Base-by-base conservation (phyloP, 2,888 invertebrate genomes). In the Drosophila birchii region DNA sequence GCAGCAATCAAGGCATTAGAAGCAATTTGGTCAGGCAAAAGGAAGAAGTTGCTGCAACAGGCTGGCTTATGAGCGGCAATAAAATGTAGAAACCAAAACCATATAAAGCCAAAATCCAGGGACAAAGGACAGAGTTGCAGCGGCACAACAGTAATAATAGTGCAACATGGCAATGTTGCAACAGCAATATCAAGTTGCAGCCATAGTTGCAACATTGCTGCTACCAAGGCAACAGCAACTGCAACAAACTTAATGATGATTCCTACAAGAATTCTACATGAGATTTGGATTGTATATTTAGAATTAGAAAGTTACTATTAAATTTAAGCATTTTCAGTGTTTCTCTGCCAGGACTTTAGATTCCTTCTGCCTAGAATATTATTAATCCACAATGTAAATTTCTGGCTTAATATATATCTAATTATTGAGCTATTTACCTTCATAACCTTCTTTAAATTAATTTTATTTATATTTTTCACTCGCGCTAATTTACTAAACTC, bases 1-100 rank as follows among this genome's bases (percentile, higher is more conserved):
- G 39, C 36, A 7, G 26, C 39, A 39, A 64, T 64, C 62, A 64
- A 49, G 9, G 64, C 36, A 64, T 51, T 64, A 64, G 41, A 41
- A 20, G 62, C 38, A n/a, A 59, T 62, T 59, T 59, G 43, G 45
- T 16, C 45, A 32, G 38, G 5, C 23, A 26, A 20, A 14, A 44
- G 43, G n/a, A 18, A 60, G 39, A 34, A 11, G 36, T 8, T 7
- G 20, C 43, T 29, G 41, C 43, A 20, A 5, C 34, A 14, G 23
- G 36, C 43, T 16, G 23, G 51, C 43, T 51, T 36, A 64, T 43
- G 43, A 44, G 16, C 11, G 7, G 51, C 36, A 29, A 63, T 66
- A 66, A 61, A 60, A 61, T 20, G 41, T 34, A 9, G 26, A 18
- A 18, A 18, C 9, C 18, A 9, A 39, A 29, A 29, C n/a, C 23